Conservation (phyloP, 2,113 vertebrate genomes). For the Triplophysa rosa region DNA sequence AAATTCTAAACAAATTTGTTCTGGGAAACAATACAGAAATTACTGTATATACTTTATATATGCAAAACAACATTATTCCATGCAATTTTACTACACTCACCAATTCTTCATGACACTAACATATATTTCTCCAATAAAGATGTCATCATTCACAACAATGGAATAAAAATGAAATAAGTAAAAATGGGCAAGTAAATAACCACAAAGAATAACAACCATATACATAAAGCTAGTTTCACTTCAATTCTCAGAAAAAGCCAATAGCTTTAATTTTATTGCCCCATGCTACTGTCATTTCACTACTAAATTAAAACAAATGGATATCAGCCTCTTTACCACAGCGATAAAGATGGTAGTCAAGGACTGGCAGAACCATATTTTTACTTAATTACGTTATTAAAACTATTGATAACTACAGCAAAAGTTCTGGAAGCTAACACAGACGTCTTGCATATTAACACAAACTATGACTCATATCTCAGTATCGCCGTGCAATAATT, state of each 20-base stretch:
- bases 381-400: slow-evolving; percentile 26
- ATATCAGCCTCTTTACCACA: slow-evolving; percentile 10
- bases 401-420: background rate
- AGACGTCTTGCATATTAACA: background rate
- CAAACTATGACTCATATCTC: background rate
- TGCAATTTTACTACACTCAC: background rate
- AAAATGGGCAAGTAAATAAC: background rate
- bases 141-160: background rate
- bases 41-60: background rate
- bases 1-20: too few species aligned
- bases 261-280: background rate
- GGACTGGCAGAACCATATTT: slow-evolving; percentile 5
- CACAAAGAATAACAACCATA: background rate
- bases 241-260: background rate
- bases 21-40: background rate
- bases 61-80: background rate
- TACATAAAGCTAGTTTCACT: background rate
- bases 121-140: slow-evolving; percentile 3
- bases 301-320: background rate
- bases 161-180: background rate
- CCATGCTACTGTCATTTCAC: background rate
- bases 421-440: background rate
- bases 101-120: background rate
- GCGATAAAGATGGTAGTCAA: background rate
- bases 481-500: background rate